Base-by-base conservation (phyloP, 2,113 vertebrate species). In the Lagopus muta region DNA sequence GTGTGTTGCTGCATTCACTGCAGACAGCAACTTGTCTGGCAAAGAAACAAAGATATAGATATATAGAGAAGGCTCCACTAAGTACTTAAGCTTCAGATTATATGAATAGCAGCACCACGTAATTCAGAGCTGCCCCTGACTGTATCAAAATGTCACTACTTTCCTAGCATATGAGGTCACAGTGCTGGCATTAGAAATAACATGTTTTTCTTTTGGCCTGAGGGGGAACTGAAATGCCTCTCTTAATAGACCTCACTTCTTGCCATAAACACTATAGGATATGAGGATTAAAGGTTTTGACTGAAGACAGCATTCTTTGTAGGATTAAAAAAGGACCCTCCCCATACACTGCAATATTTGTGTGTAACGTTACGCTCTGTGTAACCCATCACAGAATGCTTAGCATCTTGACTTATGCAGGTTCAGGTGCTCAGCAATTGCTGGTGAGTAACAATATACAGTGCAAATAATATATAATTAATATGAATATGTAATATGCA, bases 111-210 rank as follows among this genome's bases (percentile, higher is more conserved):
- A 95, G 82, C 52, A 70, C 81, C 62, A 82, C 25, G 34, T 89
- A 97, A 95, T 95, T 90, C 92, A 93, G 88, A 96, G 79, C 85
- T 93, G 83, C 90, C 94, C 90, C 92, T 87, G 92, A 79, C 88
- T 95, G 65, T 93, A 90, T 95, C 93, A 95, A 95, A 96, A 93
- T 95, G 90, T 97, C 94, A 92, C 93, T 89, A 88, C 85, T 94
- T 95, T 94, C 80, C 92, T 85, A 93, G 83, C 81, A 89, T 89
- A 93, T 81, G 89, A 95, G 81, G 89, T 91, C 91, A 81, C 89
- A 83, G 79, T 54, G 54, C 61, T 86, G 92, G 94, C 91, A 94
- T 96, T 94, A 96, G 82, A 95, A 96, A 93, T 95, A 96, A 95
- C 95, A 88, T 69, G 79, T 90, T 96, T 95, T 96, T 66, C 89